Conservation (phyloP, 2,113 vertebrate genomes). For the Halichoeres trimaculatus region DNA sequence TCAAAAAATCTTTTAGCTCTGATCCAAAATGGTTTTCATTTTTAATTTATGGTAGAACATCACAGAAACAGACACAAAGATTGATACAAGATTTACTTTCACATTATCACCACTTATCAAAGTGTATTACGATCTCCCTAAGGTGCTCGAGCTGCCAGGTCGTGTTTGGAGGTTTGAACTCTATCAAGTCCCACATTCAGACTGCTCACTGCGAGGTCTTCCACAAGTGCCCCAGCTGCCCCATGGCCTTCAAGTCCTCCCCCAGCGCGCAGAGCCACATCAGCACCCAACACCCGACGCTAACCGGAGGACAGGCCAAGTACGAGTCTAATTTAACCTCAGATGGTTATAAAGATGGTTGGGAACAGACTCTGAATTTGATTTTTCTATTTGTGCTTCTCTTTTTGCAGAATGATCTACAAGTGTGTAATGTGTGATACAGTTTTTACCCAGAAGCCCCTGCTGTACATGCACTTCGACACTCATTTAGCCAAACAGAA, state of each 20-base stretch:
- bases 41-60: no score
- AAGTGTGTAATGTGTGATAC: constrained; percentile 98
- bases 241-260: constrained; percentile 97
- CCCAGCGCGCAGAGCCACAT: constrained; percentile 94
- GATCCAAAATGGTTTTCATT: no score
- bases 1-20: no score
- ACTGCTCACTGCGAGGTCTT: constrained; percentile 96
- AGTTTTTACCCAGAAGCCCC: constrained; percentile 94
- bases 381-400: background rate
- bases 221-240: constrained; percentile 97
- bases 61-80: no score
- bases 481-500: constrained; percentile 94
- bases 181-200: constrained; percentile 98
- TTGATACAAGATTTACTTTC: no score
- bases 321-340: constrained; percentile 60
- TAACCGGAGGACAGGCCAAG: constrained; percentile 92
- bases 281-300: constrained; percentile 91
- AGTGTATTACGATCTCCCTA: background rate
- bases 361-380: background rate
- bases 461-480: constrained; percentile 95
- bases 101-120: no score
- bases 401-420: constrained; percentile 90
- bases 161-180: constrained; percentile 94
- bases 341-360: background rate
- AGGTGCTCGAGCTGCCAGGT: constrained; percentile 97